These are phyloP conservation scores for Notiomystis cincta DNA, from an alignment of 2,113 vertebrate species.

Conservation along the genomic window DNA sequence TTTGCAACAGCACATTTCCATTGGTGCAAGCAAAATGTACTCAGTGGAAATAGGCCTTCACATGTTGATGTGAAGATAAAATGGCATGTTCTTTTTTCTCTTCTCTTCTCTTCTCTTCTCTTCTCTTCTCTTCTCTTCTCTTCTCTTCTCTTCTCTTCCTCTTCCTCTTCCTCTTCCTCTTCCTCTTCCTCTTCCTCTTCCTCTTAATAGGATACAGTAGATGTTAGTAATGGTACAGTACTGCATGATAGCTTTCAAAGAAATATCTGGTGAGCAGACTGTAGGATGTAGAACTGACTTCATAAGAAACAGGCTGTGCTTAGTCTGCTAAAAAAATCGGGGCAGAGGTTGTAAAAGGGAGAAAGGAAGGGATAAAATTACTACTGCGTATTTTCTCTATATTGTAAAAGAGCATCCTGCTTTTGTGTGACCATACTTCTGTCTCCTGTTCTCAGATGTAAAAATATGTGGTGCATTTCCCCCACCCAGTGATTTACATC, in stretches of 20 bases:
- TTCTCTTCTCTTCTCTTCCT: not conserved
- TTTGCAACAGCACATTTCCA: not conserved
- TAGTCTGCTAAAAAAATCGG: not conserved
- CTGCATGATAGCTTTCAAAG: not conserved
- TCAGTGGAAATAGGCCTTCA: not conserved
- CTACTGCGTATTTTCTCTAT: not conserved
- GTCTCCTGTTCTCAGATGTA: not conserved
- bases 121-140: not conserved
- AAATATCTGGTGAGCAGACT: not conserved
- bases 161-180: not conserved
- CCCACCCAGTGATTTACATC: conserved; percentile 14
- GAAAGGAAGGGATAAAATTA: not conserved
- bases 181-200: not conserved
- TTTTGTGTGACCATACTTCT: not conserved
- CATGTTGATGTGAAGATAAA: not conserved
- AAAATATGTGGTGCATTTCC: conserved; percentile 20
- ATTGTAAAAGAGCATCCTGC: not conserved
- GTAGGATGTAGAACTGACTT: not conserved
- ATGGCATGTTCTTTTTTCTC: not conserved
- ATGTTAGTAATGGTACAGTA: not conserved
- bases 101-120: not conserved
- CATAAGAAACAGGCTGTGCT: not conserved
- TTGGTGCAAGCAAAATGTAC: not conserved
- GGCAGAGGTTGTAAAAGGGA: not conserved
- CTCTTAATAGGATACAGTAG: not conserved